Evolutionary conservation across 2,888 invertebrate species (phyloP).

Genomic region (Cartodere bifasciata): DNA sequence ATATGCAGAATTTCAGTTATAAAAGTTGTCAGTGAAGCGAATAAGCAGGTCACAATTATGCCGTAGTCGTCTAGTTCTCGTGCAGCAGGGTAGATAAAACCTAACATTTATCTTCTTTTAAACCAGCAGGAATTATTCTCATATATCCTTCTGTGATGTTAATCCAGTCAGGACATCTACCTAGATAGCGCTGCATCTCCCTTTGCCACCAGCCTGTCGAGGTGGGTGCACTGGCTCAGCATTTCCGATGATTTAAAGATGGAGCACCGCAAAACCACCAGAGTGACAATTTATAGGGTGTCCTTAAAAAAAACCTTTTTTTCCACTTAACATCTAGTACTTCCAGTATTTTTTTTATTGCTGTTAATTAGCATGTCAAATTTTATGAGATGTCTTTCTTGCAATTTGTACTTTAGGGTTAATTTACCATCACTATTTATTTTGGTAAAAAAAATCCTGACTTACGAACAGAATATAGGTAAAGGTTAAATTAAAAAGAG

Average conservation of each 20-base stretch:
- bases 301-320: no score
- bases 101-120: constrained; percentile 36
- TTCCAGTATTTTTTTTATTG: no score
- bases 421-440: no score
- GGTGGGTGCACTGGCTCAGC: no score
- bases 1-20: not conserved
- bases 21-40: constrained; percentile 24
- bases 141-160: constrained; percentile 33
- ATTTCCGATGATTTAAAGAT: constrained; percentile 34
- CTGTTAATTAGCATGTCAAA: no score
- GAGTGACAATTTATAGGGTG: no score
- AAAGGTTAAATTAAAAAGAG: constrained; percentile 26
- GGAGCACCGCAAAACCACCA: no score
- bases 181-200: constrained; percentile 16
- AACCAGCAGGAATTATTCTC: constrained; percentile 31
- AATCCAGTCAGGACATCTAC: constrained; percentile 25
- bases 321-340: no score
- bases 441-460: no score
- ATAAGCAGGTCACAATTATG: constrained; percentile 34
- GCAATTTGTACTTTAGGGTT: no score
- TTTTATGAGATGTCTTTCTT: no score
- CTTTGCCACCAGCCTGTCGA: constrained; percentile 19
- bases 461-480: no score
- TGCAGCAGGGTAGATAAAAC: constrained; percentile 35
- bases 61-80: constrained; percentile 31